phyloP scores from a whole-genome alignment of 2,113 vertebrate species.

The Cinclus mexicanus region DNA sequence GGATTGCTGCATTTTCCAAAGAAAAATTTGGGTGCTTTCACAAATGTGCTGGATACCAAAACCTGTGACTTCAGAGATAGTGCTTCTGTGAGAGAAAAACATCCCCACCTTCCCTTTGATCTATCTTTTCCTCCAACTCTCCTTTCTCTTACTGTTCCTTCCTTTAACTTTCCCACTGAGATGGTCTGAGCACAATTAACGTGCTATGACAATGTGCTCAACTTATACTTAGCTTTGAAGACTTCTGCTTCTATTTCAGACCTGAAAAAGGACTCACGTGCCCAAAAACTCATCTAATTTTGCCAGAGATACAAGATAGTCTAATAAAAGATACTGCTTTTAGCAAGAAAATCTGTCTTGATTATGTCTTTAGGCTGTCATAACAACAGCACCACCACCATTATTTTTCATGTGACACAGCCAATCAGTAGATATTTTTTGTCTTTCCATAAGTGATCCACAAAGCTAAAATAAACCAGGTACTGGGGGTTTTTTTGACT shows the following conservation, averaged over 20 bases:
- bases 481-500: background rate
- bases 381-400: background rate
- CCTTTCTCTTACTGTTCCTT: background rate
- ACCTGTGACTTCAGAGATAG: background rate
- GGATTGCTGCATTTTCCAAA: background rate
- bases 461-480: constrained; percentile 19
- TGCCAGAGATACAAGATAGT: background rate
- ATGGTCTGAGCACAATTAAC: background rate
- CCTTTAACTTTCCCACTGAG: background rate
- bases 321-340: constrained; percentile 14
- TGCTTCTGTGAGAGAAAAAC: background rate
- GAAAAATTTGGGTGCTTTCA: background rate
- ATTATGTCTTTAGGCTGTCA: constrained; percentile 27
- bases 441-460: background rate
- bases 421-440: background rate
- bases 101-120: background rate
- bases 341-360: constrained; percentile 11
- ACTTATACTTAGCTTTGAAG: background rate
- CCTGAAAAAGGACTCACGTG: background rate
- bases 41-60: background rate
- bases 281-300: constrained; percentile 4
- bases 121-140: background rate
- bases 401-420: background rate
- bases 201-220: background rate
- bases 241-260: constrained; percentile 12